Evolutionary conservation across 2,113 vertebrate genomes (phyloP).

Genomic region (Psilopsiagon aurifrons): DNA sequence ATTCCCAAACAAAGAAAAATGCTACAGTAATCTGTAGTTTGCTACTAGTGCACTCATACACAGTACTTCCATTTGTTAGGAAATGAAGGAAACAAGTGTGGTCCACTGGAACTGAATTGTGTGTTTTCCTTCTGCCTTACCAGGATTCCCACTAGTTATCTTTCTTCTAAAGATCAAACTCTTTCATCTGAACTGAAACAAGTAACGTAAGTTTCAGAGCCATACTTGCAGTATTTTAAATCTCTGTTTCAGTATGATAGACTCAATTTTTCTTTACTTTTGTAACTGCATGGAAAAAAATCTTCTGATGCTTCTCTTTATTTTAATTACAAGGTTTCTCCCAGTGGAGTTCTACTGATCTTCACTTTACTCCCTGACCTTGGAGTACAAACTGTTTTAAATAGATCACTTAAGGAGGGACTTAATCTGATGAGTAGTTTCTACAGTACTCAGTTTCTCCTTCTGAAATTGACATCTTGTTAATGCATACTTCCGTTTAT

Average conservation of each 20-base stretch:
- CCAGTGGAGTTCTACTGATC: not conserved
- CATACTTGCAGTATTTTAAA: not conserved
- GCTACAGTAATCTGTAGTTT: not conserved
- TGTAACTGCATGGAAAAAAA: not conserved
- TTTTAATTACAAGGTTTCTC: not conserved
- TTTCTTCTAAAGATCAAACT: not conserved
- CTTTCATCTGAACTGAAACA: not conserved
- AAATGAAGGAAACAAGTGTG: not conserved
- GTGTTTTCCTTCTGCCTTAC: not conserved
- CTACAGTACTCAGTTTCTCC: not conserved
- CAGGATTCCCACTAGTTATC: not conserved
- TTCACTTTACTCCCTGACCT: not conserved
- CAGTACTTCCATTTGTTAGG: not conserved
- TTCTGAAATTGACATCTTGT: not conserved
- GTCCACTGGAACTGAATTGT: not conserved
- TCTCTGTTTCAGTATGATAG: not conserved
- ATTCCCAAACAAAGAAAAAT: not conserved
- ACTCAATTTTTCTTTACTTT: not conserved
- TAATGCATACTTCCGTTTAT: not conserved
- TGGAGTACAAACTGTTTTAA: not conserved
- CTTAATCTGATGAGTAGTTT: not conserved
- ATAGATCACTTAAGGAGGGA: not conserved
- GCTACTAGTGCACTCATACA: not conserved
- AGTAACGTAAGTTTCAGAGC: not conserved
- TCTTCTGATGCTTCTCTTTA: not conserved